A percentile compares a stretch with the other conserved stretches of the same genome.
Evolutionary conservation across 2,797 vertebrate genomes (phyloP).

Genomic region (Pipistrellus nathusii): DNA sequence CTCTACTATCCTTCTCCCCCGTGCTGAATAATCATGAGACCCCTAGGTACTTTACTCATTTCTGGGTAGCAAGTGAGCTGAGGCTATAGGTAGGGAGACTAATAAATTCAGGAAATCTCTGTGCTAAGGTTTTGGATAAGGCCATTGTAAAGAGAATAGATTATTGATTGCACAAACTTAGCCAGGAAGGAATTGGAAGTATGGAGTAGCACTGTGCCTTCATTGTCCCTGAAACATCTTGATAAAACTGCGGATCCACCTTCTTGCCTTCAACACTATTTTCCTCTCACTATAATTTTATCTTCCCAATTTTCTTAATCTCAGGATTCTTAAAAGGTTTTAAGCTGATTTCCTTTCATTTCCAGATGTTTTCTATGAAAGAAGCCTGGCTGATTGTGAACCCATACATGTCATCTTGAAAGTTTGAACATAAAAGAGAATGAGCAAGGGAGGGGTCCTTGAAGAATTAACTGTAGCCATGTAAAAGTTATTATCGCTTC

Average conservation of each 20-base stretch:
- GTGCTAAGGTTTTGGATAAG: background rate
- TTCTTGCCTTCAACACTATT: background rate
- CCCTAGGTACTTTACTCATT: background rate
- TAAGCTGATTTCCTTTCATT: background rate
- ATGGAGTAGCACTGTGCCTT: background rate
- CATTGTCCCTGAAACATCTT: accelerated
- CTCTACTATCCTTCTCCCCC: background rate
- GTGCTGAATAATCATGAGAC: background rate
- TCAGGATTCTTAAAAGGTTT: background rate
- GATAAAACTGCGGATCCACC: background rate
- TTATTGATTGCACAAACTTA: background rate
- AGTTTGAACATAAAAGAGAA: background rate
- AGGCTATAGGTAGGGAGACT: background rate
- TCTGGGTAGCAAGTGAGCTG: background rate
- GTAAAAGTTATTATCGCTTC: background rate
- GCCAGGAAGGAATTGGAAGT: background rate
- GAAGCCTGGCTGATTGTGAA: background rate
- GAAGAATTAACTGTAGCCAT: background rate
- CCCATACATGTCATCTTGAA: background rate
- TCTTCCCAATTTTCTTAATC: background rate
- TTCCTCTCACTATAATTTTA: background rate
- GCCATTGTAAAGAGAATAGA: background rate
- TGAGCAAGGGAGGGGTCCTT: background rate
- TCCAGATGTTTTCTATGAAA: background rate
- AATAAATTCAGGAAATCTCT: background rate